Evolutionary conservation across 2,113 vertebrate genomes (phyloP), one percentile per base, ranked within the genome.

Genomic region (Hypomesus transpacificus): DNA sequence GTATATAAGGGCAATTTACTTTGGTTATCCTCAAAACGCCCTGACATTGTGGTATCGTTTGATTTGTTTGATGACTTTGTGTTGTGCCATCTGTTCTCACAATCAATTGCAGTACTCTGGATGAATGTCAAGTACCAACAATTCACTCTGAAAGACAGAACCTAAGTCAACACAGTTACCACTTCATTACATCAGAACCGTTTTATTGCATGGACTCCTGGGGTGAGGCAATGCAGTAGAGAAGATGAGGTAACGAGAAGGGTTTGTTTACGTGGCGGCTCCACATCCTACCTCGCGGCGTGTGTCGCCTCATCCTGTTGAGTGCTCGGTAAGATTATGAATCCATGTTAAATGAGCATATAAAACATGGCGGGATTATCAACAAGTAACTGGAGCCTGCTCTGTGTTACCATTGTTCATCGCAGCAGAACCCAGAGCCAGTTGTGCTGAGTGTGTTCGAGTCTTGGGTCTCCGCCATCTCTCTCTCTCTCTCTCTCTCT

Each of bases 261-360:
- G 75, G 82, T 71, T 78, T 78, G 76, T 86, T 82, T 71, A 77
- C 77, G 71, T 66, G 67, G 60, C 67, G 14, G 39, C 69, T 74
- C 77, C 51, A 4, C 75, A 75, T 76, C 34, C 70, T 69, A 76
- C 52, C 54, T 75, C 21, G 9, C 66, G 39, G 8, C 13, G 39
- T 5, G 22, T 71, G 75, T 80, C 28, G 62, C 77, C 81, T 87
- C 75, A 78, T 80, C 69, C 64, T 26, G 66, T 51, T 54, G 63
- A 84, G 75, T 76, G 77, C 74, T 86, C 82, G 82, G 87, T 77
- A 64, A 39, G 68, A 77, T 80, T 83, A 85, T 83, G 66, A 80
- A 87, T 83, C 76, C 75, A 87, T 83, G 73, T 69, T 75, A 84
- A 81, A 89, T 82, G 68, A 80, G 70, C 61, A 74, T 66, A 86